Conservation (phyloP, 2,113 vertebrate species). For the Aythya baeri region DNA sequence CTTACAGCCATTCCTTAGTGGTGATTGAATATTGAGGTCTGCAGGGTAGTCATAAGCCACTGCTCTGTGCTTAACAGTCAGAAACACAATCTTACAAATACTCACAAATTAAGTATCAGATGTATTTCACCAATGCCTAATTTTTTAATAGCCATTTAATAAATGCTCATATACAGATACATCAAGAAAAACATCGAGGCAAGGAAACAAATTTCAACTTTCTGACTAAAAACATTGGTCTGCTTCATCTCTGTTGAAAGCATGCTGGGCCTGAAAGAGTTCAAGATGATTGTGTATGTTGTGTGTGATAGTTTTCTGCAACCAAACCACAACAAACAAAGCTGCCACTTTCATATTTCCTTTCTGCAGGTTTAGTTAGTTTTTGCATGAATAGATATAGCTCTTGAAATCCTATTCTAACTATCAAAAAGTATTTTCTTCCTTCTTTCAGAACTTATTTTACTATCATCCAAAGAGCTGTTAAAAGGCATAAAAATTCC, state of each 20-base stretch:
- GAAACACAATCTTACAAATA: neutral
- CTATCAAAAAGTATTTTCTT: neutral
- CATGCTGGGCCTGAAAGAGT: neutral
- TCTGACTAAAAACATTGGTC: neutral
- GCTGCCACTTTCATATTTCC: neutral
- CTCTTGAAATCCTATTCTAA: neutral
- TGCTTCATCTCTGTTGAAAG: neutral
- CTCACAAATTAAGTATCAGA: neutral
- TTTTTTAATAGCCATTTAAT: neutral
- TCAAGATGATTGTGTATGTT: neutral
- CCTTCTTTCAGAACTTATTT: constrained; percentile 2
- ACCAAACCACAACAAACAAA: constrained; percentile 24
- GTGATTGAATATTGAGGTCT: neutral
- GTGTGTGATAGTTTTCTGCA: neutral
- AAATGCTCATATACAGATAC: neutral
- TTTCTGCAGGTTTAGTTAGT: constrained; percentile 4
- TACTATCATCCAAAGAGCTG: constrained; percentile 11
- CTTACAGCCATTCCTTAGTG: neutral
- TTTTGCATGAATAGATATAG: constrained; percentile 14
- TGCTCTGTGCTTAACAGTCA: neutral
- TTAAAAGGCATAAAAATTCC: constrained; percentile 43
- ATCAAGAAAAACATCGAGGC: neutral
- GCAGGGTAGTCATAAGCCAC: neutral
- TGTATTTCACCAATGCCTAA: neutral
- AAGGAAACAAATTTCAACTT: neutral